Percentiles rank a stretch among this genome's conserved stretches.
Evolutionary conservation across 2,888 invertebrate genomes (phyloP).

Genomic region (Lasioglossum lativentre): DNA sequence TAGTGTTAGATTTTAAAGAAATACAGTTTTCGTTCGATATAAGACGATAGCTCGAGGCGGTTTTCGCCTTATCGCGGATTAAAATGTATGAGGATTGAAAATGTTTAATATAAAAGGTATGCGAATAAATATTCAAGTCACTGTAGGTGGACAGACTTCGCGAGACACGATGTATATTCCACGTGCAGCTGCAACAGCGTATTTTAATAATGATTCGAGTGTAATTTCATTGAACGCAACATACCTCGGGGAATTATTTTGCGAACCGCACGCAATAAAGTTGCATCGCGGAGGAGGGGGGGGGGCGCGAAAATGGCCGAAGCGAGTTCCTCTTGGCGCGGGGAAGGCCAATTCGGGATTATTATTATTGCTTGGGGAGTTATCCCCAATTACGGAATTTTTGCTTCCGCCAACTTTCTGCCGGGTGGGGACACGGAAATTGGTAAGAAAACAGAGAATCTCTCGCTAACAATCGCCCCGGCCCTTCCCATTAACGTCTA

Average conservation of each 20-base stretch:
- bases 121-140: no score
- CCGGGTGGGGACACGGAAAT: not conserved
- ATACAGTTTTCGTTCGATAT: no score
- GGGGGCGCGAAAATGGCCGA: not conserved
- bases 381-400: conserved; percentile 16
- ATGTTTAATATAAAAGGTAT: no score
- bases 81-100: no score
- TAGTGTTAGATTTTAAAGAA: no score
- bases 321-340: not conserved
- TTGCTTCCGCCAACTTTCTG: not conserved
- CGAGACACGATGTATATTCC: not conserved
- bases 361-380: conserved; percentile 19
- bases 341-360: conserved; percentile 6
- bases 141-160: no score
- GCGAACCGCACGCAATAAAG: not conserved
- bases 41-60: no score
- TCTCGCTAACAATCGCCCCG: conserved; percentile 32
- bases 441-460: conserved; percentile 2
- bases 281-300: not conserved
- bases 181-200: not conserved
- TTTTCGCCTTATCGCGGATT: no score
- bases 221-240: not conserved
- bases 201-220: not conserved
- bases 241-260: not conserved
- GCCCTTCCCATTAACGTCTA: conserved; percentile 43